phyloP scores from a whole-genome alignment of 2,113 vertebrate genomes.

The Chionomys nivalis region DNA sequence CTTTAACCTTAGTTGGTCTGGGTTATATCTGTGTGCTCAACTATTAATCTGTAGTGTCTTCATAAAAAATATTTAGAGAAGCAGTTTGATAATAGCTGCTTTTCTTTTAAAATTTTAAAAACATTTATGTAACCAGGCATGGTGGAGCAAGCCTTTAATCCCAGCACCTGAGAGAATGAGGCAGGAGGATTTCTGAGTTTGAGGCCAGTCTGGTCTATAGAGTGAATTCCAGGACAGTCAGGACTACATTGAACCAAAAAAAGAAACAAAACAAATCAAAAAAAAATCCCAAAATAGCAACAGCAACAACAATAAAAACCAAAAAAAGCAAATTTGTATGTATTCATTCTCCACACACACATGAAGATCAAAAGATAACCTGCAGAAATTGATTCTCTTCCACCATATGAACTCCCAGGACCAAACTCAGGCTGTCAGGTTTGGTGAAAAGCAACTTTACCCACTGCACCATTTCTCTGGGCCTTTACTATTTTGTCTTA shows the following conservation, averaged over 20 bases:
- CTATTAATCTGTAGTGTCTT: not conserved
- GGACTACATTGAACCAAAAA: not conserved
- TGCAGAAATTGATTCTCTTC: not conserved
- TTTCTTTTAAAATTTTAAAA: not conserved
- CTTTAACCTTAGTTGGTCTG: slow-evolving; percentile 6
- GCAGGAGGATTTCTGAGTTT: not conserved
- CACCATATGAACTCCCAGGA: not conserved
- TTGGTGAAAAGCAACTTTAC: not conserved
- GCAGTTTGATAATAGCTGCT: not conserved
- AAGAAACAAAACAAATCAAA: too few species aligned
- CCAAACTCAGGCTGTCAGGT: not conserved
- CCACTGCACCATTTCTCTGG: not conserved
- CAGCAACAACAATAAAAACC: not conserved
- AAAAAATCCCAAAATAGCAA: not conserved
- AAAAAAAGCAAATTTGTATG: not conserved
- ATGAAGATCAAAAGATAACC: not conserved
- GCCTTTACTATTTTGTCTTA: not conserved
- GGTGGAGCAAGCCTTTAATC: not conserved
- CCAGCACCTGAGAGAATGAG: not conserved
- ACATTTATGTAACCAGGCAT: not conserved
- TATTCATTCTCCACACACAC: not conserved
- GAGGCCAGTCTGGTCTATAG: not conserved
- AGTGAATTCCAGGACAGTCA: not conserved
- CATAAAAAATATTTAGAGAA: not conserved
- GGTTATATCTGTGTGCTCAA: slow-evolving; percentile 31